Percentiles rank a stretch among this genome's conserved stretches.
These are phyloP conservation scores for Steromphala cineraria DNA, from an alignment of 2,888 invertebrate genomes.

Conservation along the genomic window DNA sequence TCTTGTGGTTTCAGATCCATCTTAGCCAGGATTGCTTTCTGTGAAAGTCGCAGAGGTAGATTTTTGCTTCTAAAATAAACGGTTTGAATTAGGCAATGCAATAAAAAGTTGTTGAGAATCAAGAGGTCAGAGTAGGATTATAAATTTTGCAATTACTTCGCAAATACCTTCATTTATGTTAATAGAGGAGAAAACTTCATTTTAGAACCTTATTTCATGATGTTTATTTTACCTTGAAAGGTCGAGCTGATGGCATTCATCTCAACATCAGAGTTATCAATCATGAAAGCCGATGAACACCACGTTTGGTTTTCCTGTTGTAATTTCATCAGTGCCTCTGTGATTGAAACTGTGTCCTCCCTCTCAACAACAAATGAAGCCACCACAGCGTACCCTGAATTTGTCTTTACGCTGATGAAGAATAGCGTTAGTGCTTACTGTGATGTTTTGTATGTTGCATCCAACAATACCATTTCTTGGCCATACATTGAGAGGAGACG, in stretches of 20 bases:
- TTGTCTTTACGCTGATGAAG: conserved; percentile 37
- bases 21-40: conserved; percentile 31
- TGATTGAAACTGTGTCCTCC: conserved; percentile 29
- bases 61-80: conserved; percentile 13
- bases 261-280: conserved; percentile 35
- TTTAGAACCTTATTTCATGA: no score
- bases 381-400: conserved; percentile 39
- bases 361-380: conserved; percentile 32
- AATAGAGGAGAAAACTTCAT: no score
- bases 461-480: conserved; percentile 34
- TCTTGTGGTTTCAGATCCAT: conserved; percentile 15
- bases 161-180: no score
- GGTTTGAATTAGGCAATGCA: no score
- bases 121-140: no score
- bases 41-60: conserved; percentile 33
- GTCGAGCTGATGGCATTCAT: conserved; percentile 26
- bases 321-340: conserved; percentile 34
- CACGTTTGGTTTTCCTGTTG: conserved; percentile 26
- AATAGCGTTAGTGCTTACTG: conserved; percentile 42
- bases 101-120: no score
- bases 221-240: conserved; percentile 35
- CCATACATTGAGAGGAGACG: conserved; percentile 35
- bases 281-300: conserved; percentile 31
- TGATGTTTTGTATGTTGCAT: conserved; percentile 42
- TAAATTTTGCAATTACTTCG: no score